These are phyloP conservation scores for Scolanthus callimorphus DNA, from an alignment of 92 coral and sea anemone genomes.

Conservation along the genomic window DNA sequence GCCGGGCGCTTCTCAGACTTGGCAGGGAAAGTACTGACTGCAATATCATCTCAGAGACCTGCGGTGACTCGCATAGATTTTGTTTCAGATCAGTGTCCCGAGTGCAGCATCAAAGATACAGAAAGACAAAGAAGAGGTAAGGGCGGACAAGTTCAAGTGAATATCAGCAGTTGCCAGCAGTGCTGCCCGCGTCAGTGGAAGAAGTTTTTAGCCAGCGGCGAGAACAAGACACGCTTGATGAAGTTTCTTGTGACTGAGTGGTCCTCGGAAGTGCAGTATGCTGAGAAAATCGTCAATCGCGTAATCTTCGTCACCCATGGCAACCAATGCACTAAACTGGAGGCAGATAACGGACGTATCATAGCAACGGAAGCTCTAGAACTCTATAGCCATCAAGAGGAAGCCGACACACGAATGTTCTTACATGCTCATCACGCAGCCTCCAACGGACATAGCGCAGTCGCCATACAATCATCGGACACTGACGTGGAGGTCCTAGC, in stretches of 20 bases:
- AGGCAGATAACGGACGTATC: slow-evolving; percentile 19
- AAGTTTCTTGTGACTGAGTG: slow-evolving; percentile 37
- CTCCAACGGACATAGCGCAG: slow-evolving; percentile 5
- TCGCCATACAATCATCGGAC: slow-evolving; percentile 16
- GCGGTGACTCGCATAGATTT: no score
- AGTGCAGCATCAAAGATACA: no score
- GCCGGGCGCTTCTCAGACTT: slow-evolving; percentile 45
- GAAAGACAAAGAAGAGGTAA: slow-evolving; percentile 41
- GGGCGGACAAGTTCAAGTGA: slow-evolving; percentile 26
- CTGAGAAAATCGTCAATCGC: slow-evolving; percentile 31
- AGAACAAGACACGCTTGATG: slow-evolving; percentile 43
- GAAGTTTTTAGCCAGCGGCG: slow-evolving; percentile 41
- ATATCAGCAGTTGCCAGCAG: slow-evolving; percentile 53
- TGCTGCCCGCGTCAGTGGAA: slow-evolving; percentile 56
- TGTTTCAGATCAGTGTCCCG: no score
- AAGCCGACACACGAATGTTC: slow-evolving; percentile 61
- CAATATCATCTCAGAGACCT: no score
- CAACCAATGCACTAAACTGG: slow-evolving; percentile 23
- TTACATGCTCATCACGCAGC: slow-evolving; percentile 45
- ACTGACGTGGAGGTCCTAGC: slow-evolving; percentile 38
- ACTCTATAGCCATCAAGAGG: slow-evolving; percentile 32
- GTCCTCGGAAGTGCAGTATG: slow-evolving; percentile 18
- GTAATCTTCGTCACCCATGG: slow-evolving; percentile 34
- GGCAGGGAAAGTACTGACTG: no score
- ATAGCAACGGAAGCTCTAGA: slow-evolving; percentile 30